Conservation (phyloP, 2,797 vertebrate genomes). For the Rhyacichthys aspro region DNA sequence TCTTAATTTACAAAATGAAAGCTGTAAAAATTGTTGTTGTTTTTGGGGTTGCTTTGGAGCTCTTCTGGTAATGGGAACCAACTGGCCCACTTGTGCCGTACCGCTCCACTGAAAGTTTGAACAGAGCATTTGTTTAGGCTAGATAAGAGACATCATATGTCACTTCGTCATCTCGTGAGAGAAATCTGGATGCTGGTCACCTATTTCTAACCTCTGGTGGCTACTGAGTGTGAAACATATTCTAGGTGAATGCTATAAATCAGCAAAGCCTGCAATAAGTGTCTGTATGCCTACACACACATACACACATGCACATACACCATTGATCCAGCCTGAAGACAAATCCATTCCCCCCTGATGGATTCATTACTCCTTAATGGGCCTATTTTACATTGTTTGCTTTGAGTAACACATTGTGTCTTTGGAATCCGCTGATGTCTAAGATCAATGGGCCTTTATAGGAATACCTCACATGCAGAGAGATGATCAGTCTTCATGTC, state of each 20-base stretch:
- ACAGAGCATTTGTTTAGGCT: neutral
- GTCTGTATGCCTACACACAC: constrained; percentile 32
- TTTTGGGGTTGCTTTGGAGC: no score
- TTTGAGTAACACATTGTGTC: constrained; percentile 78
- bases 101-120: no score
- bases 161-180: constrained; percentile 31
- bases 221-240: constrained; percentile 54
- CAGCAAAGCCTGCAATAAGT: constrained; percentile 64
- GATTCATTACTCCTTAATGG: constrained; percentile 86
- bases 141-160: constrained; percentile 7
- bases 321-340: constrained; percentile 81
- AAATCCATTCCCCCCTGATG: constrained; percentile 82
- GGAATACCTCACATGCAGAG: constrained; percentile 45
- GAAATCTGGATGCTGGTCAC: constrained; percentile 48
- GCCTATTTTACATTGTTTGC: constrained; percentile 87
- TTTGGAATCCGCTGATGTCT: constrained; percentile 76
- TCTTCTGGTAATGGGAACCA: no score
- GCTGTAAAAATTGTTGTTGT: neutral
- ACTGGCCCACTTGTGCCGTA: no score
- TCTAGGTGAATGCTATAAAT: constrained; percentile 71
- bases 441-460: constrained; percentile 76
- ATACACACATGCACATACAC: constrained; percentile 19
- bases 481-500: constrained; percentile 64
- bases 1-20: neutral
- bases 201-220: constrained; percentile 51